Base-by-base conservation (phyloP, 2,888 invertebrate genomes). In the Cactoblastis cactorum region DNA sequence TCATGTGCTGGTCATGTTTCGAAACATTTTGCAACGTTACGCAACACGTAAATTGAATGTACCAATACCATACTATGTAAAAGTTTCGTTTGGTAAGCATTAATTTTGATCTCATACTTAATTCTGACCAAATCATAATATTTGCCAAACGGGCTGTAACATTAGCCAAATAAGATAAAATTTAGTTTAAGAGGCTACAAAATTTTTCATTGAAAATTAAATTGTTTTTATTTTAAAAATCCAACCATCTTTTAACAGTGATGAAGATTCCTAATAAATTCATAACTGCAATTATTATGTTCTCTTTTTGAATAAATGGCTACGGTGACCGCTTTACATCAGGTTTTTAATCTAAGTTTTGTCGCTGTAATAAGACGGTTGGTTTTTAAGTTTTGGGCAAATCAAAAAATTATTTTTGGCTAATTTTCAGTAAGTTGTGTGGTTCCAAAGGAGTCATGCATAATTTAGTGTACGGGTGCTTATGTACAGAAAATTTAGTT, bases 401-500 rank as follows among this genome's bases (percentile, higher is more conserved):
- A 39, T 5, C 2, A 5, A 22, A 39, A 39, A 19, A 18, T 38
- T 0, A 22, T 6, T 39, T 35, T 35, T 11, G 18, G 9, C 4
- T 6, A 28, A 6, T 28, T 28, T 28, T 28, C n/a, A 28, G 28
- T 9, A 4, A 14, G 34, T 11, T 18, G 18, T 18, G n/a, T 38
- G 35, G 22, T 35, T 46, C 35, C 46, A 46, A 46, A 34, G 46
- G 46, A 14, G 34, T 35, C 22, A 14, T 33, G 32, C 34, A 14
- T 34, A 14, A 46, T 22, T 6, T 46, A 46, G 35, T 34, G 12
- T 46, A 35, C 22, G 34, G 46, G 46, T 46, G 46, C 46, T 46
- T 35, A 1, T 46, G 46, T 46, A 34, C 8, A 46, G 34, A 22
- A 34, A 46, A 12, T 34, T 3, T 14, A 22, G n/a, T n/a, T n/a